Percentiles rank a stretch among this genome's conserved stretches.
These are phyloP conservation scores for Paracyclopina nana DNA, from an alignment of 1,140 invertebrate genomes.

Conservation along the genomic window DNA sequence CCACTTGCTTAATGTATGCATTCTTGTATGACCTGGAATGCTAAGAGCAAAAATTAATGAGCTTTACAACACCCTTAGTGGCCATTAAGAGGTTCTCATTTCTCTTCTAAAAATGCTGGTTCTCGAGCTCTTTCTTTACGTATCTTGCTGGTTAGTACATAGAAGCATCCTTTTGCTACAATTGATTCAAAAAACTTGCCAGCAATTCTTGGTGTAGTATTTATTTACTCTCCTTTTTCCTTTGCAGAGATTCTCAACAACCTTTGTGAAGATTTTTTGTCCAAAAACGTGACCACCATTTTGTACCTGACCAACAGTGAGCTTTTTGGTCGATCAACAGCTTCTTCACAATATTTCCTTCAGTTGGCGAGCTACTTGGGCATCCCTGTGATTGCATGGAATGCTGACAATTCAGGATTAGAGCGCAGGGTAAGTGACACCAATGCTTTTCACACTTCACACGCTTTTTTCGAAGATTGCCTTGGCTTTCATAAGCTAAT, in stretches of 20 bases:
- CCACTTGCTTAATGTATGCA: too few species aligned
- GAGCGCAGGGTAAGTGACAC: conserved; percentile 26
- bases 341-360: conserved; percentile 77
- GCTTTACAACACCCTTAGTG: too few species aligned
- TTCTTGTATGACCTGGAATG: too few species aligned
- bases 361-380: conserved; percentile 65
- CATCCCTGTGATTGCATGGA: conserved; percentile 79
- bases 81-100: too few species aligned
- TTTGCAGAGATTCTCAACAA: conserved; percentile 34
- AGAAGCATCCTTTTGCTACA: neutral
- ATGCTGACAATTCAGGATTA: conserved; percentile 72
- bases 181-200: neutral
- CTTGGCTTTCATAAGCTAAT: too few species aligned
- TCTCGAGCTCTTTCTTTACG: neutral
- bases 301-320: conserved; percentile 85
- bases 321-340: conserved; percentile 61
- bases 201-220: conserved; percentile 1
- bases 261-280: conserved; percentile 66
- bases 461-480: too few species aligned
- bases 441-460: too few species aligned
- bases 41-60: too few species aligned
- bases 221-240: conserved; percentile 12
- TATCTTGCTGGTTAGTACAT: neutral
- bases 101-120: neutral
- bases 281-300: conserved; percentile 68